These are phyloP conservation scores for Tachina grossa DNA, from an alignment of 2,888 invertebrate genomes.

Conservation along the genomic window DNA sequence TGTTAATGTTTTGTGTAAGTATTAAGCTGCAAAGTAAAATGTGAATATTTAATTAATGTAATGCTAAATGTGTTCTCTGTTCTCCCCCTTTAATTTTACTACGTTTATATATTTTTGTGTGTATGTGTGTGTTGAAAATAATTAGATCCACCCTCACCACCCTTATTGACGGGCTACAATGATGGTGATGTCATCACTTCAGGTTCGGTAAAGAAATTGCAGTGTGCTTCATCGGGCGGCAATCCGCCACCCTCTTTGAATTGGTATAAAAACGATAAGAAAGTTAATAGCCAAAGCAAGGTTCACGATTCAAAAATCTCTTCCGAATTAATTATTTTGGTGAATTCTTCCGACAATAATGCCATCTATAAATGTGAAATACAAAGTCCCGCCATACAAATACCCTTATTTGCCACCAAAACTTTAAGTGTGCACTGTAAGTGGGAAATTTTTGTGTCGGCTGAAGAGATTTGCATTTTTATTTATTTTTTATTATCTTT, in stretches of 20 bases:
- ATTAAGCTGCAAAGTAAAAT: conserved; percentile 51
- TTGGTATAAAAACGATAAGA: conserved; percentile 81
- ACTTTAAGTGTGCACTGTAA: conserved; percentile 80
- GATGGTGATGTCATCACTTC: conserved; percentile 80
- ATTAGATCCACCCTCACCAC: conserved; percentile 79
- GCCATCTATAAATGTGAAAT: conserved; percentile 81
- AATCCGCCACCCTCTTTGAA: conserved; percentile 78
- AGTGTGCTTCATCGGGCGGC: conserved; percentile 79
- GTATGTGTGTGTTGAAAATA: neutral
- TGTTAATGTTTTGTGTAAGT: conserved; percentile 81
- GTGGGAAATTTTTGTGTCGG: conserved; percentile 58
- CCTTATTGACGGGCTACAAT: conserved; percentile 78
- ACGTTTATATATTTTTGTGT: neutral
- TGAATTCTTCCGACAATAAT: conserved; percentile 80
- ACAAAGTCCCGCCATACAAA: conserved; percentile 80
- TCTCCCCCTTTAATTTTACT: conserved; percentile 13
- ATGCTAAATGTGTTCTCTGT: conserved; percentile 1
- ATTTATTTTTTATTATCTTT: neutral
- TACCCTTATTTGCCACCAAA: conserved; percentile 79
- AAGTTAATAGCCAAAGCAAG: conserved; percentile 78
- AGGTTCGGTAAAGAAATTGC: conserved; percentile 79
- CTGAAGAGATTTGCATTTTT: neutral
- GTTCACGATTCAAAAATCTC: conserved; percentile 77
- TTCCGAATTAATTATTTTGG: conserved; percentile 78
- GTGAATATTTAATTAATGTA: conserved; percentile 56